Evolutionary conservation across 2,113 vertebrate species (phyloP).

Genomic region (Nerophis ophidion): DNA sequence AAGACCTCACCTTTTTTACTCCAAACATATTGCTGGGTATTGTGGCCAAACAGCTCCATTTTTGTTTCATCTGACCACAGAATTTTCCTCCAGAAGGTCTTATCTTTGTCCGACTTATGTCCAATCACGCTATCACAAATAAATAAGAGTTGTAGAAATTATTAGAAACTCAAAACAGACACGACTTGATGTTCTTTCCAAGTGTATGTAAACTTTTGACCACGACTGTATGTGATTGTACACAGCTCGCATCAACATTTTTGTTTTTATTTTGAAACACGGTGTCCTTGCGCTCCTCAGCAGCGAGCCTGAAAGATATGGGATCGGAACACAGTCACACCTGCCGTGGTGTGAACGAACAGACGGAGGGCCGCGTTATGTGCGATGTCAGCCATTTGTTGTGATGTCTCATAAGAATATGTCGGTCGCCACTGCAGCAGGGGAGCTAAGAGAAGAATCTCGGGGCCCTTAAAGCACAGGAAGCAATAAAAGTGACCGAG

Average conservation of each 20-base stretch:
- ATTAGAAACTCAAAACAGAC: too few species aligned
- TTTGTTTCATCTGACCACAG: too few species aligned
- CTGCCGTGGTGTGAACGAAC: slow-evolving; percentile 52
- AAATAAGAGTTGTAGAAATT: too few species aligned
- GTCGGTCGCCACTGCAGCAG: slow-evolving; percentile 25
- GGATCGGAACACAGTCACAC: slow-evolving; percentile 35
- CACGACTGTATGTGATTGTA: slow-evolving; percentile 6
- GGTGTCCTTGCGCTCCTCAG: background rate
- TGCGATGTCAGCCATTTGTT: slow-evolving; percentile 51
- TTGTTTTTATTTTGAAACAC: background rate
- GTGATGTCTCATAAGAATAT: slow-evolving; percentile 43
- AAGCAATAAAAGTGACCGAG: slow-evolving; percentile 67
- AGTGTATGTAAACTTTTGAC: too few species aligned
- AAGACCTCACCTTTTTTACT: too few species aligned
- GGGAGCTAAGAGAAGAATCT: background rate
- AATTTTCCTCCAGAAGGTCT: too few species aligned
- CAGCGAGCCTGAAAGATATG: slow-evolving; percentile 35
- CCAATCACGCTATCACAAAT: too few species aligned
- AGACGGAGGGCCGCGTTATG: slow-evolving; percentile 47
- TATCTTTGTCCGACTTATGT: too few species aligned
- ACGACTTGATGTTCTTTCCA: too few species aligned
- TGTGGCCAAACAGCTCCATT: too few species aligned
- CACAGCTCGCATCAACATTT: background rate
- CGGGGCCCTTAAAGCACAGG: background rate
- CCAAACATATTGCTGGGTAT: too few species aligned